Evolutionary conservation across 1,140 invertebrate species (phyloP), one percentile per base, ranked within the genome.

Genomic region (Dendroctonus valens): DNA sequence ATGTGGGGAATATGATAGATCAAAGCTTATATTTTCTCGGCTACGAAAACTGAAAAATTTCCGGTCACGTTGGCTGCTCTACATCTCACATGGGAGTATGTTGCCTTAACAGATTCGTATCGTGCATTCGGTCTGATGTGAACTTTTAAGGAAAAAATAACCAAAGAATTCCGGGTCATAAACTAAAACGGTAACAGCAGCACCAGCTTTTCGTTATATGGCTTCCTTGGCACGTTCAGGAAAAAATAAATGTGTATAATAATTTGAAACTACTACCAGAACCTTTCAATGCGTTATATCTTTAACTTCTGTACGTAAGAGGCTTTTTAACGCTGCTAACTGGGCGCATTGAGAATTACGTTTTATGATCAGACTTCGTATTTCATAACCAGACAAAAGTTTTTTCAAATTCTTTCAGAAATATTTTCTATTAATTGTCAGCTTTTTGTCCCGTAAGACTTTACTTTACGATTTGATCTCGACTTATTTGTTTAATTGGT

Each of bases 1-100:
- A 49, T 57, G 53, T 57, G 53, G 39, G 15, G 53, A 65, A 65
- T 65, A 65, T 65, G 62, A 65, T 57, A 65, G 62, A 65, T 65
- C 62, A 65, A 58, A 65, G 62, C 53, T 49, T 57, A 41, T 65
- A 65, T 65, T 57, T 65, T 26, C 44, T 51, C 9, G 54, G 41
- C 40, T 48, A n/a, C 14, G 15, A 41, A 49, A 11, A 50, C 12
- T 57, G 8, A 14, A 41, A 53, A 65, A 57, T 65, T n/a, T 65
- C 55, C 26, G 14, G 55, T 65, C 62, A 65, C 62, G 62, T 65
- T 58, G 15, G 11, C 40, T 65, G 7, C 41, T 49, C n/a, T 41
- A 9, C 39, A 7, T n/a, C 50, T 38, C 62, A 48, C 53, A 51
- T 58, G 62, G 44, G 62, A 57, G 38, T 65, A 42, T 57, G 53